Base-by-base conservation (phyloP, 1,140 invertebrate species). In the Megalopta genalis region DNA sequence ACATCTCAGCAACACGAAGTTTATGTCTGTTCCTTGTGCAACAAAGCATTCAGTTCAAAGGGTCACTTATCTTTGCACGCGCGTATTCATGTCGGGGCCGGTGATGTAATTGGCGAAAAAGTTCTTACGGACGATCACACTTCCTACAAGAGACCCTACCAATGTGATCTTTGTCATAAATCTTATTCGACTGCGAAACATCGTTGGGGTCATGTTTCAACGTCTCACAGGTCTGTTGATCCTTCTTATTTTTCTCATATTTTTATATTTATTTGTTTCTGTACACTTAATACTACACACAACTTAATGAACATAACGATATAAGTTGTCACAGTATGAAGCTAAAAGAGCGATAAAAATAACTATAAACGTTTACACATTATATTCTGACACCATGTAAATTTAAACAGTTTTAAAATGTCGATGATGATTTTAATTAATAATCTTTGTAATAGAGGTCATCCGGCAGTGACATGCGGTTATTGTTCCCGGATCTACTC, bases 121-220 rank as follows among this genome's bases (percentile, higher is more conserved):
- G 92, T 93, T 62, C 91, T 93, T 76, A 93, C 92, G 16, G 92
- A 93, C 65, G 92, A 93, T 76, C 92, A 93, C 74, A 93, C 92
- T 10, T 93, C 92, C 0, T 93, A 92, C 75, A 92, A 93, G 82
- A 93, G 93, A 80, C 92, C 93, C 16, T 94, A 93, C 72, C 92
- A 91, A 57, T 94, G 93, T 73, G 93, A 94, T 84, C 90, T 94
- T 12, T 94, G 93, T 83, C 92, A 92, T 80, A 94, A 94, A 80
- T 92, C 93, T 6, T 94, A 94, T 84, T 93, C 93, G 6, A 93
- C 93, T 3, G 93, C 93, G 0, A 94, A 94, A 84, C 93, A 94
- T 84, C 90, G 93, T 46, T 94, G 93, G 93, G 93, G 93, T 62
- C 93, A 94, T 70, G 93, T 94, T 18, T 93, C 93, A 21, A 92